These are phyloP conservation scores for Euclidia mi DNA, from an alignment of 2,888 invertebrate genomes.

Conservation along the genomic window DNA sequence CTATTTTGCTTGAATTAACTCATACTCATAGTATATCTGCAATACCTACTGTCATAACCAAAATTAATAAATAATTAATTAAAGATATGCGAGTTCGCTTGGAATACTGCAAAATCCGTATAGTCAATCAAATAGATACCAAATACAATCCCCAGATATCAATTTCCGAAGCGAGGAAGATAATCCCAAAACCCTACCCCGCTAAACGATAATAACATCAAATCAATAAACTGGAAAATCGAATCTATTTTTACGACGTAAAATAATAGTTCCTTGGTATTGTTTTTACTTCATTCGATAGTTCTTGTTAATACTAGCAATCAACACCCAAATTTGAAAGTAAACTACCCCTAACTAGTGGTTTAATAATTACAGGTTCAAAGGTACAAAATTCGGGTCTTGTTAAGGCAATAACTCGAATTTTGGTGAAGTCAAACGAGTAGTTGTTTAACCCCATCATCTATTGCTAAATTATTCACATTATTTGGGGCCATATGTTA, in stretches of 20 bases:
- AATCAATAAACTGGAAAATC: background rate
- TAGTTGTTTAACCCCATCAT: slow-evolving; percentile 68
- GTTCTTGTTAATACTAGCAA: slow-evolving; percentile 38
- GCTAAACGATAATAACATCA: too few species aligned
- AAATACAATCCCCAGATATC: too few species aligned
- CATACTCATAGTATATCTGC: too few species aligned
- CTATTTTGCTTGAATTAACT: too few species aligned
- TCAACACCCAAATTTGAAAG: slow-evolving; percentile 38
- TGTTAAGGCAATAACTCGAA: slow-evolving; percentile 46
- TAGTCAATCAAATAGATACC: too few species aligned
- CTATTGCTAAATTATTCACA: slow-evolving; percentile 76
- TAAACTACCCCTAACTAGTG: slow-evolving; percentile 40
- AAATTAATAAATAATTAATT: too few species aligned
- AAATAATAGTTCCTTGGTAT: slow-evolving; percentile 15
- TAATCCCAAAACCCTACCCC: too few species aligned
- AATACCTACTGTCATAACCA: too few species aligned
- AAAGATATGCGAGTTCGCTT: too few species aligned
- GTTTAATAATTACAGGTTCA: slow-evolving; percentile 53
- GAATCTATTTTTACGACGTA: background rate
- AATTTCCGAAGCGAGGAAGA: too few species aligned
- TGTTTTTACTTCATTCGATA: slow-evolving; percentile 37
- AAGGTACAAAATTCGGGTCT: slow-evolving; percentile 36
- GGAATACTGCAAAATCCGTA: too few species aligned
- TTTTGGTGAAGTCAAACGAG: slow-evolving; percentile 52
- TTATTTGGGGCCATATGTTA: slow-evolving; percentile 75